Evolutionary conservation across 2,888 invertebrate genomes (phyloP).

Genomic region (Eristalis intricaria): DNA sequence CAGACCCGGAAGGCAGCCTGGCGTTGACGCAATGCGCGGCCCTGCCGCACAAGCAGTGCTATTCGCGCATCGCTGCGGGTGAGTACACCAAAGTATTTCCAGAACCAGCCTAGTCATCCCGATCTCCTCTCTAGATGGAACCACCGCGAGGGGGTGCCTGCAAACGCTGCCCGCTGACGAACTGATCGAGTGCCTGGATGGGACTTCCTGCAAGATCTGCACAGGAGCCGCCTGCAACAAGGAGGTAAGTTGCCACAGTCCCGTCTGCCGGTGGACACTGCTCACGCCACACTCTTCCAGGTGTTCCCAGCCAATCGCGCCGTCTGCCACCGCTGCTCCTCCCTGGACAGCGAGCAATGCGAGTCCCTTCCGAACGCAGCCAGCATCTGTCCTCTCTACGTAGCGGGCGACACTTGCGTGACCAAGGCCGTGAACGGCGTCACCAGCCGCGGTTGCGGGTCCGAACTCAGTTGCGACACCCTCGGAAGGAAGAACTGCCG

Average conservation of each 20-base stretch:
- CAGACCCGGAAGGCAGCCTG: slow-evolving; percentile 29
- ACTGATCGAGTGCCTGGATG: slow-evolving; percentile 69
- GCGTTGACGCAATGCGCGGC: slow-evolving; percentile 45
- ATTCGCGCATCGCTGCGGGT: slow-evolving; percentile 70
- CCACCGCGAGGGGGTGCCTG: slow-evolving; percentile 74
- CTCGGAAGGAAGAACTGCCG: slow-evolving; percentile 64
- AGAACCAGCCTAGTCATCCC: not conserved
- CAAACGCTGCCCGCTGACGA: slow-evolving; percentile 47
- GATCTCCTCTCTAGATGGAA: slow-evolving; percentile 65
- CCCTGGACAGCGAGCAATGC: slow-evolving; percentile 62
- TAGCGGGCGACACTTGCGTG: slow-evolving; percentile 70
- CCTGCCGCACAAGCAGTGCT: slow-evolving; percentile 73
- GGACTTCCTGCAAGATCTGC: slow-evolving; percentile 69
- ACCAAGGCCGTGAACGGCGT: slow-evolving; percentile 65
- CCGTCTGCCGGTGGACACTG: not conserved
- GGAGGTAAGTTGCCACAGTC: not conserved
- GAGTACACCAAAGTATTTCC: slow-evolving; percentile 6
- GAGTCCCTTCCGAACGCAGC: slow-evolving; percentile 48
- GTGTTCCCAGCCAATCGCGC: slow-evolving; percentile 71
- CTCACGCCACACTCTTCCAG: not conserved
- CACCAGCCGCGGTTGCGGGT: slow-evolving; percentile 73
- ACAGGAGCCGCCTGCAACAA: slow-evolving; percentile 69
- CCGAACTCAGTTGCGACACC: slow-evolving; percentile 70
- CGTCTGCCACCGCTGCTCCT: slow-evolving; percentile 73
- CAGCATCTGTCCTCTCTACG: slow-evolving; percentile 70